These are phyloP conservation scores for Ranitomeya variabilis DNA, from an alignment of 2,113 vertebrate genomes.

Conservation along the genomic window DNA sequence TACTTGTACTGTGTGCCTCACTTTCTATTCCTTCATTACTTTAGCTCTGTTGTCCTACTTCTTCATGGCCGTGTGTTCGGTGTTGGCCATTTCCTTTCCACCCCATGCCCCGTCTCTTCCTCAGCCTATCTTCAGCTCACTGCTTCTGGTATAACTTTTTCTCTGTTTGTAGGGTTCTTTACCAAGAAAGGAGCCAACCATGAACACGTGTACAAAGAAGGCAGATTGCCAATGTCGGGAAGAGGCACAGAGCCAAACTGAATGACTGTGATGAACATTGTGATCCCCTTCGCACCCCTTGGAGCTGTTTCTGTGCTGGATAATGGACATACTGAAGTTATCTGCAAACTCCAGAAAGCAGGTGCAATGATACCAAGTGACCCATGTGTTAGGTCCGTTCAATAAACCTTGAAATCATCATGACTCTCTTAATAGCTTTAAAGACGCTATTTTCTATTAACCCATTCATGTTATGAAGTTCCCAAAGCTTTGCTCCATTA, in stretches of 20 bases:
- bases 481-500: background rate
- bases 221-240: background rate
- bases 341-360: slow-evolving; percentile 2
- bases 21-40: no score
- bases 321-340: background rate
- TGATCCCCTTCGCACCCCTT: background rate
- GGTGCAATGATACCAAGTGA: slow-evolving; percentile 27
- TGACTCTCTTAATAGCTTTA: slow-evolving; percentile 21
- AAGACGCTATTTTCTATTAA: slow-evolving; percentile 18
- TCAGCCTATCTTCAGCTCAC: background rate
- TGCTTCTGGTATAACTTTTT: background rate
- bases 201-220: background rate
- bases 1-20: no score
- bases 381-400: background rate
- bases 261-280: background rate
- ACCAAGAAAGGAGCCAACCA: background rate
- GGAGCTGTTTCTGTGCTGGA: background rate
- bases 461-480: background rate
- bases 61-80: no score
- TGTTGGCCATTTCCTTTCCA: no score
- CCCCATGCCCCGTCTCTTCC: background rate
- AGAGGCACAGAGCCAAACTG: background rate
- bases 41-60: no score
- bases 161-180: slow-evolving; percentile 27
- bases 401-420: slow-evolving; percentile 4